Evolutionary conservation across 2,888 invertebrate genomes (phyloP).

Genomic region (Ernsta delagoae): DNA sequence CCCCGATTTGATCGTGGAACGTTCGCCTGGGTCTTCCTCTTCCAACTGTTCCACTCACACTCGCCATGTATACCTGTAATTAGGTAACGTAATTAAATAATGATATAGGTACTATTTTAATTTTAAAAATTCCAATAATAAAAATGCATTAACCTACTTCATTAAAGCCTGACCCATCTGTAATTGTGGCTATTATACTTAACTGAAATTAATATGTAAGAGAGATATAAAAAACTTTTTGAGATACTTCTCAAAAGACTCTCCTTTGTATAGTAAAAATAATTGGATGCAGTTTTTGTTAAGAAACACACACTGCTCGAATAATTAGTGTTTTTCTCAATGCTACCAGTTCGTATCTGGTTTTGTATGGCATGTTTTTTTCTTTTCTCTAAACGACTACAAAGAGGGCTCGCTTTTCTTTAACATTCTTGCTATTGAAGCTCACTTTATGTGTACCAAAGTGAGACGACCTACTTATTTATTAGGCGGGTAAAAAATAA

Average conservation of each 20-base stretch:
- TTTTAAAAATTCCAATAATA: too few species aligned
- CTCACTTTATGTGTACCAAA: conserved; percentile 39
- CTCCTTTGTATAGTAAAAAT: conserved; percentile 32
- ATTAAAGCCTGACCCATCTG: background rate
- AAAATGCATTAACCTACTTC: background rate
- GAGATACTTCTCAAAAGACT: conserved; percentile 35
- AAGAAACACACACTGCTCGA: conserved; percentile 37
- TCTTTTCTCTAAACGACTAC: conserved; percentile 31
- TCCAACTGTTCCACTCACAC: too few species aligned
- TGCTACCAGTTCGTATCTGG: conserved; percentile 35
- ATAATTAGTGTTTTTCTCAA: conserved; percentile 36
- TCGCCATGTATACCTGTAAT: too few species aligned
- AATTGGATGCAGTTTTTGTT: conserved; percentile 39
- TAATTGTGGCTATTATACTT: conserved; percentile 18
- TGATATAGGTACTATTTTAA: too few species aligned
- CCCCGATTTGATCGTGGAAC: too few species aligned
- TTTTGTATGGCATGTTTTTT: conserved; percentile 34
- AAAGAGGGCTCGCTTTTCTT: conserved; percentile 33
- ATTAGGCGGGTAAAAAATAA: background rate
- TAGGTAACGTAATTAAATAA: too few species aligned
- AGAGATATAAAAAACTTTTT: conserved; percentile 30
- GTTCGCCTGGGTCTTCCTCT: too few species aligned
- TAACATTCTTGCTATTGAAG: conserved; percentile 42
- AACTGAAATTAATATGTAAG: conserved; percentile 27
- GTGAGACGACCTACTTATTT: conserved; percentile 14